phyloP scores from a whole-genome alignment of 2,888 invertebrate genomes.

The Empis livida region DNA sequence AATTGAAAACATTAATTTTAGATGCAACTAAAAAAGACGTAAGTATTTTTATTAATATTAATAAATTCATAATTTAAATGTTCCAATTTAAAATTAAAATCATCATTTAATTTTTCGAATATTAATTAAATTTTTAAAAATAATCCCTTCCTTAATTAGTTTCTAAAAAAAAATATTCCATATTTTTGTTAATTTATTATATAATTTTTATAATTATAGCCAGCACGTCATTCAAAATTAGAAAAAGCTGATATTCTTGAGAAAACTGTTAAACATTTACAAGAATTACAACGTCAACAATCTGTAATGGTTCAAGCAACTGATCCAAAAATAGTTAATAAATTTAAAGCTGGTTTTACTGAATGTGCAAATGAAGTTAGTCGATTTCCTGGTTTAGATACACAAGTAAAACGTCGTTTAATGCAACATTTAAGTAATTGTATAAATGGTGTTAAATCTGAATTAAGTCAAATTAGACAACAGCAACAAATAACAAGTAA shows the following conservation, averaged over 20 bases:
- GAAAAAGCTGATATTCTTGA: conserved; percentile 95
- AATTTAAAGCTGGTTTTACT: conserved; percentile 76
- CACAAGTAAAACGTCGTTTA: conserved; percentile 56
- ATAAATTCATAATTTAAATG: too few relatives aligned
- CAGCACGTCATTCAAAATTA: conserved; percentile 82
- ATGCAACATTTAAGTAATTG: conserved; percentile 66
- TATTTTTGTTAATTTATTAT: conserved; percentile 5
- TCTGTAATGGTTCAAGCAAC: conserved; percentile 67
- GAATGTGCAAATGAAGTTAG: conserved; percentile 80
- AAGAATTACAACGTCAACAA: conserved; percentile 79
- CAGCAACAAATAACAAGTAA: conserved; percentile 12
- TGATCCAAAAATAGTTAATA: conserved; percentile 70
- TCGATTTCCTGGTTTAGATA: conserved; percentile 59
- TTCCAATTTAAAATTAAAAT: too few relatives aligned
- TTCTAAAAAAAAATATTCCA: too few relatives aligned
- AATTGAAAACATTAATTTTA: conserved; percentile 71
- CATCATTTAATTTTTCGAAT: too few relatives aligned
- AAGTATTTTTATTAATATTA: conserved; percentile 39
- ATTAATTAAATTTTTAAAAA: too few relatives aligned
- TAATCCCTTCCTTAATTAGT: too few relatives aligned
- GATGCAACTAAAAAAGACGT: conserved; percentile 84
- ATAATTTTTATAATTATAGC: conserved; percentile 44
- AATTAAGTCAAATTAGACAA: conserved; percentile 20
- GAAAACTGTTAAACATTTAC: conserved; percentile 86
- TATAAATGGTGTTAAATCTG: conserved; percentile 37